Evolutionary conservation across 1,140 invertebrate species (phyloP).

Genomic region (Cotesia vestalis): DNA sequence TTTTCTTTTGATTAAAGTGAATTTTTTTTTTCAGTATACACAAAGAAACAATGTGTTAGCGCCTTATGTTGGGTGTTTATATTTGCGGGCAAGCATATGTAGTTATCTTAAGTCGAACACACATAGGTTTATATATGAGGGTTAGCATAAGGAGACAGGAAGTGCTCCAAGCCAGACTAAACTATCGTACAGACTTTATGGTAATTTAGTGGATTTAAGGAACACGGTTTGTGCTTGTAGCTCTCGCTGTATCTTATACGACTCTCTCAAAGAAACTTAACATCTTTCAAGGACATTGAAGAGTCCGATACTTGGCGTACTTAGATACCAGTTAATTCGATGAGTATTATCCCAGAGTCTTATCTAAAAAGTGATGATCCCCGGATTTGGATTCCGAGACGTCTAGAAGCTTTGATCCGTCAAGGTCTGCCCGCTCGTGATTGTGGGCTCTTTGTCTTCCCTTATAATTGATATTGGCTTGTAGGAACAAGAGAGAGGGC

Average conservation of each 20-base stretch:
- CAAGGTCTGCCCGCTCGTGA: constrained; percentile 61
- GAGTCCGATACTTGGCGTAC: background rate
- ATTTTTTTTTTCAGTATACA: too few species aligned
- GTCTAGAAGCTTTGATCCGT: constrained; percentile 58
- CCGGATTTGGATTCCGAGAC: constrained; percentile 36
- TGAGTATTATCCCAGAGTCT: constrained; percentile 39
- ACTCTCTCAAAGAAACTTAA: too few species aligned
- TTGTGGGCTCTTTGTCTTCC: constrained; percentile 63
- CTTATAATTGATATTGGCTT: constrained; percentile 68
- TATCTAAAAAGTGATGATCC: constrained; percentile 65
- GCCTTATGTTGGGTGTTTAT: constrained; percentile 37
- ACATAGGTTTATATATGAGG: background rate
- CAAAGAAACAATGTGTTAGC: constrained; percentile 21
- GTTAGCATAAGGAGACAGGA: constrained; percentile 16
- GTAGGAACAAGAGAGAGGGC: constrained; percentile 38
- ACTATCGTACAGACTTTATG: constrained; percentile 32
- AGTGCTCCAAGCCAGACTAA: constrained; percentile 40
- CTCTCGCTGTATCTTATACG: too few species aligned
- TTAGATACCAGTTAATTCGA: constrained; percentile 10
- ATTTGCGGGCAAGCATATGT: constrained; percentile 29
- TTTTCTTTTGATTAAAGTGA: too few species aligned
- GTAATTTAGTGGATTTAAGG: constrained; percentile 28
- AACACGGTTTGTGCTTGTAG: constrained; percentile 16
- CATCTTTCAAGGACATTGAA: background rate
- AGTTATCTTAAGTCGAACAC: constrained; percentile 15